phyloP scores from a whole-genome alignment of 2,113 vertebrate species.

The Halcyon malimbica region DNA sequence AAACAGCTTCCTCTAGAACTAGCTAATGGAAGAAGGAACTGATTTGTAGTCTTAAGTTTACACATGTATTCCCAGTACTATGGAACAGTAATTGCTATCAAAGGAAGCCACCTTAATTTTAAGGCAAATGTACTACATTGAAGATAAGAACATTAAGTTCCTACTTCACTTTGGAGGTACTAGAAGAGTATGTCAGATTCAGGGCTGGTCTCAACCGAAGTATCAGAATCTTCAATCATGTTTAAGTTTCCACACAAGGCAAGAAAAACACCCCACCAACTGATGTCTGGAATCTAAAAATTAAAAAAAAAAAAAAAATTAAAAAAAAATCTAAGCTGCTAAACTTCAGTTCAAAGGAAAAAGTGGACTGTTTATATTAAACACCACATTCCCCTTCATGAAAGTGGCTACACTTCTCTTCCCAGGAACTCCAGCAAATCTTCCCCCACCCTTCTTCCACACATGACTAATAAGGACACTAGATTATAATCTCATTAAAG shows the following conservation, averaged over 20 bases:
- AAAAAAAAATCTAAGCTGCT: neutral
- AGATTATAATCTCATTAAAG: neutral
- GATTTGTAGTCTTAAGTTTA: neutral
- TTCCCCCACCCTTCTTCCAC: constrained; percentile 51
- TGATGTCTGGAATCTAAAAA: constrained; percentile 2
- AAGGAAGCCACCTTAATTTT: neutral
- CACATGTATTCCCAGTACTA: neutral
- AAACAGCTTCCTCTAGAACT: neutral
- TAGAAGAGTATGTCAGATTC: constrained; percentile 52
- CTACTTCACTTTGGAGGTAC: constrained; percentile 52
- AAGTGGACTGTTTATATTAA: neutral
- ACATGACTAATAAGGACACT: constrained; percentile 8
- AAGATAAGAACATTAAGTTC: constrained; percentile 14
- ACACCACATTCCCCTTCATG: neutral
- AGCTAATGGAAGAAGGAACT: neutral
- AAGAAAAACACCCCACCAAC: neutral
- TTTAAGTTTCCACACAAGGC: constrained; percentile 36
- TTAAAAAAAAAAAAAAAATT: neutral
- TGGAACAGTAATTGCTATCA: neutral
- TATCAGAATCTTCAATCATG: neutral
- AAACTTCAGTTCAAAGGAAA: neutral
- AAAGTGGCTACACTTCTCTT: neutral
- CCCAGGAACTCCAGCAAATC: constrained; percentile 11
- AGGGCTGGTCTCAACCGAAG: constrained; percentile 44
- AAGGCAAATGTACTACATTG: constrained; percentile 55